Conservation (phyloP, 2,797 vertebrate species). For the Sebastes paucispinis region DNA sequence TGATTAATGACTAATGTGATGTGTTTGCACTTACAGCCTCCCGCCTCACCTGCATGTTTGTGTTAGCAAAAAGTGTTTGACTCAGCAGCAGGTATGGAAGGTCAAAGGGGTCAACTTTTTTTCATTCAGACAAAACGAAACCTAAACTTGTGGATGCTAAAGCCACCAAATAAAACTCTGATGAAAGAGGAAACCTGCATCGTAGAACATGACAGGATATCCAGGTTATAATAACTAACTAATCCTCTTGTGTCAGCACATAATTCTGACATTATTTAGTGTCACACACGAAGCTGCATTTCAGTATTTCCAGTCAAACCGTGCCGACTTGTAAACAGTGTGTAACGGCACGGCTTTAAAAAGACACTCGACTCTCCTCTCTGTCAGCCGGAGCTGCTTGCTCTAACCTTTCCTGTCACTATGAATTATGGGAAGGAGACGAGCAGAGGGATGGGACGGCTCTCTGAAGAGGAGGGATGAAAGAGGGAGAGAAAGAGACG, state of each 20-base stretch:
- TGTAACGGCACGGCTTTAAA: slow-evolving; percentile 31
- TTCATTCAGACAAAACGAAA: background rate
- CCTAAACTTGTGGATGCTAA: accelerated
- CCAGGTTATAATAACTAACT: background rate
- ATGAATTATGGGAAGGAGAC: slow-evolving; percentile 60
- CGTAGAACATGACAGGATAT: background rate
- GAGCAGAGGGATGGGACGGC: slow-evolving; percentile 32
- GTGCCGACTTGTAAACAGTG: slow-evolving; percentile 34
- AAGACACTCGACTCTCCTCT: slow-evolving; percentile 27
- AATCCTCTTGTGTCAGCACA: background rate
- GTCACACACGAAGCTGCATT: background rate
- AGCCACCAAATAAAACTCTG: background rate
- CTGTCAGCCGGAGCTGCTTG: slow-evolving; percentile 34
- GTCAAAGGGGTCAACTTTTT: background rate
- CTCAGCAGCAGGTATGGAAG: background rate
- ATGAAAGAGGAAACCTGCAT: background rate
- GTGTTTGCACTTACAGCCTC: background rate
- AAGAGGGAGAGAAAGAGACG: slow-evolving; percentile 12
- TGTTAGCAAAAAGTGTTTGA: background rate
- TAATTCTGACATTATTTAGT: background rate
- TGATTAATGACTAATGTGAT: slow-evolving; percentile 31
- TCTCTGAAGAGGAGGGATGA: slow-evolving; percentile 55
- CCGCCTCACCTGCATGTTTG: slow-evolving; percentile 2
- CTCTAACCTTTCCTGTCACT: slow-evolving; percentile 72
- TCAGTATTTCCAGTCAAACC: slow-evolving; percentile 2